Conservation (phyloP, 2,113 vertebrate species). For the Grammomys dolichurus region DNA sequence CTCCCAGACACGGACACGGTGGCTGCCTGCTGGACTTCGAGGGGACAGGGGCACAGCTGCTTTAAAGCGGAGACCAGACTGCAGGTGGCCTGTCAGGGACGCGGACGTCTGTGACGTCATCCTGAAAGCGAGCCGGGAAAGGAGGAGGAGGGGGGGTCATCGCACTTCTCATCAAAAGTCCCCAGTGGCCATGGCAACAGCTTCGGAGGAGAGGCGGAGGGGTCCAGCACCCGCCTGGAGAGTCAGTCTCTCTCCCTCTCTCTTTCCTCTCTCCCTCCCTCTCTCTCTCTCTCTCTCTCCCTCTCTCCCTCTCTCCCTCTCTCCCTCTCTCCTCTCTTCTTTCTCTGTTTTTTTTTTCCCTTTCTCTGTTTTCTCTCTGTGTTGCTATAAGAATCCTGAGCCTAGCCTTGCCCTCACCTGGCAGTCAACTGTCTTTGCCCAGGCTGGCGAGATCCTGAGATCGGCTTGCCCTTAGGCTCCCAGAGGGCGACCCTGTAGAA, state of each 20-base stretch:
- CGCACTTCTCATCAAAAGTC: constrained; percentile 89
- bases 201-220: constrained; percentile 47
- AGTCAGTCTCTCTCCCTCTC: too few species aligned
- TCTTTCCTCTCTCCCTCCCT: background rate
- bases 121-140: constrained; percentile 75
- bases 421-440: background rate
- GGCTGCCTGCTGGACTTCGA: constrained; percentile 71
- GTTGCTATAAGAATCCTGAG: background rate
- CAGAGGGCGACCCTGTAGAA: background rate
- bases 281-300: background rate
- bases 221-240: constrained; percentile 24
- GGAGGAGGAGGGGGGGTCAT: constrained; percentile 60
- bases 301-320: too few species aligned
- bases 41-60: constrained; percentile 82
- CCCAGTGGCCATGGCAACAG: constrained; percentile 88
- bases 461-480: background rate
- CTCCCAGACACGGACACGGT: constrained; percentile 77
- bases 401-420: background rate
- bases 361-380: too few species aligned
- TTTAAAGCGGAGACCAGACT: constrained; percentile 90
- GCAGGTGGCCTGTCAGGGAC: constrained; percentile 91
- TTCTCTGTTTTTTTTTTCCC: too few species aligned
- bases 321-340: too few species aligned
- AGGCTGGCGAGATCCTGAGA: background rate
- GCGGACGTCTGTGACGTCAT: constrained; percentile 90